These are phyloP conservation scores for Lacerta bilineata DNA, from an alignment of 2,797 vertebrate species.

Conservation along the genomic window DNA sequence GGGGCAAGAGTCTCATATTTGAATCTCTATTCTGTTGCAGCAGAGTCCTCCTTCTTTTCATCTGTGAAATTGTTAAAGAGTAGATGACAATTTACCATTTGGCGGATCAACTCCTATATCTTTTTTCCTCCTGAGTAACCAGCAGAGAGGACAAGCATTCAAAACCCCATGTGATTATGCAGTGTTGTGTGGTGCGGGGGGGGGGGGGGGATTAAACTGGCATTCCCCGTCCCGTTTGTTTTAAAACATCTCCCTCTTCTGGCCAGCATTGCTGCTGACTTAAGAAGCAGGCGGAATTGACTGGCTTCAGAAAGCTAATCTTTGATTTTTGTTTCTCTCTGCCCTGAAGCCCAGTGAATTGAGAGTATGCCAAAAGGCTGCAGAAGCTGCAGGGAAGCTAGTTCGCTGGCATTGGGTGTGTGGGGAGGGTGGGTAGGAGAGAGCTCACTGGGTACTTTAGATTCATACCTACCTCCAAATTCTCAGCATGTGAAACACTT, in stretches of 20 bases:
- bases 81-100: background rate
- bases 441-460: no score
- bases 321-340: constrained; percentile 8
- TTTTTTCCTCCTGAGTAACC: background rate
- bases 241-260: background rate
- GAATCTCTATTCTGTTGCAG: no score
- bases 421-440: no score
- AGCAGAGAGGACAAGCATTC: background rate
- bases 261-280: constrained; percentile 6
- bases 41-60: background rate
- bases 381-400: background rate
- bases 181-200: background rate
- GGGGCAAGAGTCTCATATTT: no score
- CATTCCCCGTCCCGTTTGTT: background rate
- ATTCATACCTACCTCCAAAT: background rate
- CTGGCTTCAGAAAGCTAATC: constrained; percentile 17
- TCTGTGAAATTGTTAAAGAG: background rate
- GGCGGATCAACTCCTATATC: background rate
- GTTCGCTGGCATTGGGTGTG: background rate
- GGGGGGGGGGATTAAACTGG: background rate
- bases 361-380: background rate
- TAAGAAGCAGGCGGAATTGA: constrained; percentile 24
- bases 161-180: background rate
- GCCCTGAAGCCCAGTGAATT: background rate
- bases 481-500: constrained; percentile 8